Base-by-base conservation (phyloP, 1,140 invertebrate species). In the Stegodyphus dumicola region DNA sequence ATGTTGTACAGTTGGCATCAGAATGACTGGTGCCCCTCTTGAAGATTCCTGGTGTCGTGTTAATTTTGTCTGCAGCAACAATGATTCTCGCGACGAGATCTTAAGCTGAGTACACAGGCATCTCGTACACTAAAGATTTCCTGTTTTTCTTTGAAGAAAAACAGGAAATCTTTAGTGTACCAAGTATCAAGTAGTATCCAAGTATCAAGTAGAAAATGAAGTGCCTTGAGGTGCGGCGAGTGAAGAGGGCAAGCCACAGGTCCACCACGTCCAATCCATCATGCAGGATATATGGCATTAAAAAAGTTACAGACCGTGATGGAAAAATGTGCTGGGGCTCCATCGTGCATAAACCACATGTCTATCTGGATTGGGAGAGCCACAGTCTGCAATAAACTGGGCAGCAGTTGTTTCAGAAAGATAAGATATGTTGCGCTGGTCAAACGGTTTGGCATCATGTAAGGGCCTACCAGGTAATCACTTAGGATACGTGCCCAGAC, bases 141-240 rank as follows among this genome's bases (percentile, higher is more conserved):
- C 89, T 11, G 79, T 87, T 88, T 2, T 85, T 88, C 87, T 88
- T 89, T n/a, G n/a, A 89, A 88, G 87, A 88, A 85, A 2, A 88
- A 87, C 79, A 11, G 89, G 13, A 88, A 89, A 81, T 65, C 73
- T 7, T 54, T 78, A 70, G 87, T 88, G 15, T 89, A 88, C 67
- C 6, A 33, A 4, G 49, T 33, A 11, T 33, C 17, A n/a, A n/a
- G n/a, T n/a, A n/a, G n/a, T n/a, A n/a, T n/a, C n/a, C n/a, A n/a
- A n/a, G n/a, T n/a, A n/a, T n/a, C n/a, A 9, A 89, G 78, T n/a
- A 88, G 88, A 83, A 88, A 89, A 69, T 89, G 83, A 1, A 65
- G 87, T 2, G 86, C 64, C 9, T 84, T 80, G 48, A 89, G 77
- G 86, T 89, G 87, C 9, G 88, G 88, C 52, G 86, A 89, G 70